Evolutionary conservation across 2,113 vertebrate genomes (phyloP).

Genomic region (Phyllostomus hastatus): DNA sequence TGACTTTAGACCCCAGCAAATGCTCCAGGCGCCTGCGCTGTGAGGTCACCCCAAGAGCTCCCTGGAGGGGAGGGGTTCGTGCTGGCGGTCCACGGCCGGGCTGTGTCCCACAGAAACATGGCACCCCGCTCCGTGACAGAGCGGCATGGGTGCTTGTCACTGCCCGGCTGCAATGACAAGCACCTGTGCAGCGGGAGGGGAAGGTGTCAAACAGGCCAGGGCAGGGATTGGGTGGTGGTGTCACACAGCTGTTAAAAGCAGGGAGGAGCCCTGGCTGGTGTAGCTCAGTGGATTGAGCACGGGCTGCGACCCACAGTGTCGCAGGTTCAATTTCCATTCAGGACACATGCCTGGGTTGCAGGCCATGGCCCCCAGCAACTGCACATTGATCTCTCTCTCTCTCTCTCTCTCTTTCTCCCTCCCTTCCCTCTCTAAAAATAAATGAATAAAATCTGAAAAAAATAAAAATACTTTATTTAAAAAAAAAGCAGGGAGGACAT

Average conservation of each 20-base stretch:
- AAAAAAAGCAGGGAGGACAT: not conserved
- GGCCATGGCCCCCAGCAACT: too few species aligned
- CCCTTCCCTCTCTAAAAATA: too few species aligned
- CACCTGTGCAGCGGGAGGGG: not conserved
- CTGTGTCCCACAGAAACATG: not conserved
- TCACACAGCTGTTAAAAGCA: not conserved
- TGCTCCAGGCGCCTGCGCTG: accelerated
- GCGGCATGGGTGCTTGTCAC: not conserved
- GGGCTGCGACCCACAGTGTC: too few species aligned
- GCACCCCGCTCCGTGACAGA: not conserved
- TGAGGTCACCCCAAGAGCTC: not conserved
- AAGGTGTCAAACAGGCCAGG: not conserved
- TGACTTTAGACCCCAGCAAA: not conserved
- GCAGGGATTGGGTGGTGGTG: not conserved
- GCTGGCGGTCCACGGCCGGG: not conserved
- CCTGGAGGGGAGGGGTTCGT: not conserved
- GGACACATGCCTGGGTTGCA: too few species aligned
- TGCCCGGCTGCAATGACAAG: not conserved
- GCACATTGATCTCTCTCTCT: too few species aligned
- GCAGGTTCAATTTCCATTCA: too few species aligned
- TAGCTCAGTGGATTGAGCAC: too few species aligned
- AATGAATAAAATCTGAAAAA: too few species aligned
- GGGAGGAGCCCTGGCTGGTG: not conserved
- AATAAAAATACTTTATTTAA: too few species aligned
- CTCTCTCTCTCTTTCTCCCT: too few species aligned